These are phyloP conservation scores for Sibirionetta formosa DNA, from an alignment of 2,797 vertebrate genomes.

Conservation along the genomic window DNA sequence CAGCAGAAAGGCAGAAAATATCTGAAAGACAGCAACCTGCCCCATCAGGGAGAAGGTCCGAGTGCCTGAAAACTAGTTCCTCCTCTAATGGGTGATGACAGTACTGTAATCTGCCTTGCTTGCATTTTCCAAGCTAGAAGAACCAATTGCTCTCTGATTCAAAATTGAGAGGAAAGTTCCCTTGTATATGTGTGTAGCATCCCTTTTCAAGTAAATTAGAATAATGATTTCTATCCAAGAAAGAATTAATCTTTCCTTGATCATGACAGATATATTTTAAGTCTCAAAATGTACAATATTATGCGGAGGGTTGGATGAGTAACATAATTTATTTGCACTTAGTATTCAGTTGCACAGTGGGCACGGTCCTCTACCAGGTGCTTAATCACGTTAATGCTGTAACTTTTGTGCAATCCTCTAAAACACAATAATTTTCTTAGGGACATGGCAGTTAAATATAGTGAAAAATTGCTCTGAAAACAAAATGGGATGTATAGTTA, in stretches of 20 bases:
- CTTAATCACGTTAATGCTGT: constrained; percentile 61
- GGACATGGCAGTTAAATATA: background rate
- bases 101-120: background rate
- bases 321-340: constrained; percentile 53
- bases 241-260: constrained; percentile 3
- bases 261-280: constrained; percentile 35
- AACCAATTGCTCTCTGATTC: constrained; percentile 5
- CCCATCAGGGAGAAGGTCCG: background rate
- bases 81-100: background rate
- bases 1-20: background rate
- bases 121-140: background rate
- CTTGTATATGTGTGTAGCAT: background rate
- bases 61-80: background rate
- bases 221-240: background rate
- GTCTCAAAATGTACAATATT: background rate
- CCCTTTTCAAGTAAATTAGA: constrained; percentile 30
- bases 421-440: constrained; percentile 43
- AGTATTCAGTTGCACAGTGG: constrained; percentile 35
- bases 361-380: constrained; percentile 33
- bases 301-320: background rate
- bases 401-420: constrained; percentile 26
- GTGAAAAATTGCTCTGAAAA: constrained; percentile 47
- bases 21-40: background rate
- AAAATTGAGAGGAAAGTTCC: background rate
- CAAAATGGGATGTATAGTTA: constrained; percentile 30